Evolutionary conservation across 2,888 invertebrate genomes (phyloP).

Genomic region (Hermaeophaga mercurialis): DNA sequence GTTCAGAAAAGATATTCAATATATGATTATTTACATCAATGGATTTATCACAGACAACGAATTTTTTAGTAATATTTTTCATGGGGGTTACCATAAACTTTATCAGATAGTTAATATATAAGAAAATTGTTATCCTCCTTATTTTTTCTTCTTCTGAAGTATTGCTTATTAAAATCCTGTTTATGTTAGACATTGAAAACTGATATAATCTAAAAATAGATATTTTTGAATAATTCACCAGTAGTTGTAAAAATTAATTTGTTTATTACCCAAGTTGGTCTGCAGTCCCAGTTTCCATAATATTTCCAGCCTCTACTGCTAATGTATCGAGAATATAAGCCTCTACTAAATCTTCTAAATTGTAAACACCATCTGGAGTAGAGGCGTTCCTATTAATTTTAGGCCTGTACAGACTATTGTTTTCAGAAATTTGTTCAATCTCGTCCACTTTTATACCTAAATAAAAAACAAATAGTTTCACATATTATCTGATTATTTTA

Average conservation of each 20-base stretch:
- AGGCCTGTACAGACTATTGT: conserved; percentile 58
- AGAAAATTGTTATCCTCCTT: conserved; percentile 46
- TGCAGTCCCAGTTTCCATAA: conserved; percentile 28
- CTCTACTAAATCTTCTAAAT: conserved; percentile 57
- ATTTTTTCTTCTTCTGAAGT: conserved; percentile 32
- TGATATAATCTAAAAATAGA: conserved; percentile 40
- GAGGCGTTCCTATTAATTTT: conserved; percentile 60
- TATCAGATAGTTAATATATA: conserved; percentile 52
- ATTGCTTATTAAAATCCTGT: conserved; percentile 35
- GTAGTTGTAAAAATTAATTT: neutral
- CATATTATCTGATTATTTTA: neutral
- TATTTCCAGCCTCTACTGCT: conserved; percentile 40
- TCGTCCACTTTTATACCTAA: conserved; percentile 36
- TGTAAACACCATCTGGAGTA: conserved; percentile 59
- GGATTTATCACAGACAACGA: conserved; percentile 47
- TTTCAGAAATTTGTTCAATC: conserved; percentile 43
- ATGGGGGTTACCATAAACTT: conserved; percentile 45
- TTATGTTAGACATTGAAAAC: conserved; percentile 39
- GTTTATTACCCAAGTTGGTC: conserved; percentile 32
- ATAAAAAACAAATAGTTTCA: neutral
- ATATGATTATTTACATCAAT: conserved; percentile 47
- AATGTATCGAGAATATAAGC: conserved; percentile 54
- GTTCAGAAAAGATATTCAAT: conserved; percentile 46
- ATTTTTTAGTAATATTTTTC: conserved; percentile 46
- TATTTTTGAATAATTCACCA: neutral